A percentile compares a stretch with the other conserved stretches of the same genome.
These are phyloP conservation scores for Hystrix cristata DNA, from an alignment of 2,113 vertebrate species.

Conservation along the genomic window DNA sequence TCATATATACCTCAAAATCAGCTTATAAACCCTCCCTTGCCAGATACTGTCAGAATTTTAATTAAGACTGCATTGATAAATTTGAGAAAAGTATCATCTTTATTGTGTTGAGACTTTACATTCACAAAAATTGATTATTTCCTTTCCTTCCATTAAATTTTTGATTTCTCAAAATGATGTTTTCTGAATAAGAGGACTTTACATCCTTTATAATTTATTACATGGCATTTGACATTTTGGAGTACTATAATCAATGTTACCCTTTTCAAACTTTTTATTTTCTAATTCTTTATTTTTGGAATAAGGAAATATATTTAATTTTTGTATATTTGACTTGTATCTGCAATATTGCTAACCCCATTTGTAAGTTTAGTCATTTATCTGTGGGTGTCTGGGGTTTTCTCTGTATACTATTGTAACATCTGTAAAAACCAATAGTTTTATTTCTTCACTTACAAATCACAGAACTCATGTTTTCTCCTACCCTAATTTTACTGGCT, in stretches of 20 bases:
- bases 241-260: not conserved
- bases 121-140: not conserved
- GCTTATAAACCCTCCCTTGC: not conserved
- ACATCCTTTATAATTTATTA: not conserved
- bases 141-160: not conserved
- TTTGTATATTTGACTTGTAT: not conserved
- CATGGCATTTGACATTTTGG: not conserved
- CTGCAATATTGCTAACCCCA: not conserved
- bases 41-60: conserved; percentile 16
- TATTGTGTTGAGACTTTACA: conserved; percentile 23
- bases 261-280: not conserved
- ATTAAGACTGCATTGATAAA: not conserved
- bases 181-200: not conserved
- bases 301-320: not conserved
- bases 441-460: conserved; percentile 1
- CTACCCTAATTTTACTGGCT: not conserved
- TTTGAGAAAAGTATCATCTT: not conserved
- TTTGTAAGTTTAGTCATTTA: not conserved
- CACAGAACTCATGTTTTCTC: not conserved
- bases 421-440: not conserved
- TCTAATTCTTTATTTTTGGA: not conserved
- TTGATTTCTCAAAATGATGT: not conserved
- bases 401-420: not conserved
- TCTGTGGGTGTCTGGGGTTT: not conserved
- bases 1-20: conserved; percentile 2